Evolutionary conservation across 2,113 vertebrate genomes (phyloP).

Genomic region (Limnothrissa miodon): DNA sequence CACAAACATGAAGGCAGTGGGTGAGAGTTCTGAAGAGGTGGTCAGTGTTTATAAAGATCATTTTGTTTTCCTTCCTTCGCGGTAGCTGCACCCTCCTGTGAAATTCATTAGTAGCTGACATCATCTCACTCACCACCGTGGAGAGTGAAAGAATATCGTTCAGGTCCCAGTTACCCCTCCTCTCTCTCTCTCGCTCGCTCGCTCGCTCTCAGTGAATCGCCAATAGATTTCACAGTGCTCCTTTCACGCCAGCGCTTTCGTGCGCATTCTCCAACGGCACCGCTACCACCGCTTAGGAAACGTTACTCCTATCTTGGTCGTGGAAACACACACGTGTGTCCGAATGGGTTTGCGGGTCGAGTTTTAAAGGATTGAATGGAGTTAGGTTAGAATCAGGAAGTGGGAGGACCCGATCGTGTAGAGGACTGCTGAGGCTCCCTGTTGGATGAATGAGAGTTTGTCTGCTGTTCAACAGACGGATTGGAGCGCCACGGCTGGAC

Average conservation of each 20-base stretch:
- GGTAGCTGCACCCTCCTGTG: slow-evolving; percentile 71
- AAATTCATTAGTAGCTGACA: slow-evolving; percentile 76
- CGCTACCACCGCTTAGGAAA: slow-evolving; percentile 24
- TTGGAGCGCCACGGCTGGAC: slow-evolving; percentile 55
- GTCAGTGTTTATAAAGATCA: slow-evolving; percentile 64
- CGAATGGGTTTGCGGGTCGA: slow-evolving; percentile 46
- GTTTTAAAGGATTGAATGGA: slow-evolving; percentile 47
- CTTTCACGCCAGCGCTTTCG: slow-evolving; percentile 33
- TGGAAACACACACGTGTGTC: slow-evolving; percentile 45
- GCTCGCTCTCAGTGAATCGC: slow-evolving; percentile 27
- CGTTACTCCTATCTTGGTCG: slow-evolving; percentile 42
- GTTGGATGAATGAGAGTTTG: slow-evolving; percentile 73
- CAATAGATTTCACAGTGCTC: slow-evolving; percentile 28
- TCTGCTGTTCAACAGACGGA: slow-evolving; percentile 60
- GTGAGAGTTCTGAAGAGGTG: slow-evolving; percentile 58
- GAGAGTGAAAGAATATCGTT: slow-evolving; percentile 69
- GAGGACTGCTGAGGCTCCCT: slow-evolving; percentile 48
- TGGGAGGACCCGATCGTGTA: slow-evolving; percentile 66
- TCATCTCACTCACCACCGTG: slow-evolving; percentile 63
- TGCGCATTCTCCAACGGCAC: slow-evolving; percentile 4
- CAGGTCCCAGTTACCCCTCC: slow-evolving; percentile 57
- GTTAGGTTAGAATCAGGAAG: slow-evolving; percentile 71
- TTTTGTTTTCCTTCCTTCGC: slow-evolving; percentile 68
- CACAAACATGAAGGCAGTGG: slow-evolving; percentile 57
- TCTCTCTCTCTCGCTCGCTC: slow-evolving; percentile 20